A percentile compares a stretch with the other conserved stretches of the same genome.
Evolutionary conservation across 2,888 invertebrate species (phyloP).

Genomic region (Idaea dimidiata): DNA sequence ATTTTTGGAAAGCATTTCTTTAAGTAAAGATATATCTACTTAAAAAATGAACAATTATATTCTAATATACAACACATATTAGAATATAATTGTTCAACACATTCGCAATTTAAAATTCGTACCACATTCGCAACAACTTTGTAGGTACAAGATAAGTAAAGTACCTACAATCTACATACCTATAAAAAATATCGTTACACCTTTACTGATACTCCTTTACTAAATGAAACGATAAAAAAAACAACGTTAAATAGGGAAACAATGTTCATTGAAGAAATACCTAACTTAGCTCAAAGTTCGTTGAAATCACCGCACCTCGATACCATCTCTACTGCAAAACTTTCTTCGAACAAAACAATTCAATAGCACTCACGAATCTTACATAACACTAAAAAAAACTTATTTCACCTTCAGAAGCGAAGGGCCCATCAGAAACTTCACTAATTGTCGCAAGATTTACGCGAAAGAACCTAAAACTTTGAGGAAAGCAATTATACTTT

Average conservation of each 20-base stretch:
- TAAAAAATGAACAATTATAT: too few species aligned
- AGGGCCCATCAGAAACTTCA: conserved; percentile 40
- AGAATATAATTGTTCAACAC: too few species aligned
- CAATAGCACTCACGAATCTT: conserved; percentile 21
- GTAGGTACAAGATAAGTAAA: too few species aligned
- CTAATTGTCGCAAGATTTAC: conserved; percentile 62
- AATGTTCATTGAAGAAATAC: neutral
- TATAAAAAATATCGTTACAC: too few species aligned
- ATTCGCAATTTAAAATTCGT: too few species aligned
- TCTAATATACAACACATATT: too few species aligned
- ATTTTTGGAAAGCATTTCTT: too few species aligned
- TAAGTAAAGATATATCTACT: too few species aligned
- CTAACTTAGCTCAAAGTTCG: neutral
- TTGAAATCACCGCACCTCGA: neutral
- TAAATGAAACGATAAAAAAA: neutral
- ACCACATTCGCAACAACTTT: too few species aligned
- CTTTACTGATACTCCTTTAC: too few species aligned
- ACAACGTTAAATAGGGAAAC: neutral
- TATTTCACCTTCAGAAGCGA: conserved; percentile 37
- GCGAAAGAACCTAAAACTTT: conserved; percentile 49
- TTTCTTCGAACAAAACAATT: neutral
- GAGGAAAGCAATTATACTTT: conserved; percentile 73
- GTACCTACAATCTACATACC: too few species aligned
- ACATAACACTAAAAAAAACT: conserved; percentile 36
- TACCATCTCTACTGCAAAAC: neutral